Conservation (phyloP, 2,113 vertebrate species). For the Oryzias woworae region DNA sequence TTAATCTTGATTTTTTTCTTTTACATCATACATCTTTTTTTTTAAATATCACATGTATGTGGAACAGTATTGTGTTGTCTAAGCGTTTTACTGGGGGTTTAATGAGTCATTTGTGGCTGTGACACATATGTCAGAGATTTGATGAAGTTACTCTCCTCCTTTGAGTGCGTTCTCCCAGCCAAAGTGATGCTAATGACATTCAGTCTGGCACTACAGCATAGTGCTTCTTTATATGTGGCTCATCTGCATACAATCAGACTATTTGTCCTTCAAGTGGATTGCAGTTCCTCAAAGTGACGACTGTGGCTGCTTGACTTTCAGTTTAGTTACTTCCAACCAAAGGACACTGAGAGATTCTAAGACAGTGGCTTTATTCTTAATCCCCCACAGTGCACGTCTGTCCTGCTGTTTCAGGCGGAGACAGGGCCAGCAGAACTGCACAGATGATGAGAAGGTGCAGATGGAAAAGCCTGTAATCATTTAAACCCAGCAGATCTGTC, state of each 20-base stretch:
- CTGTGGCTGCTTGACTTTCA: slow-evolving; percentile 26
- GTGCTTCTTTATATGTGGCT: slow-evolving; percentile 18
- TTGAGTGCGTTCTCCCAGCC: slow-evolving; percentile 35
- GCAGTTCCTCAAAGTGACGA: slow-evolving; percentile 18
- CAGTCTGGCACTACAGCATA: slow-evolving; percentile 12
- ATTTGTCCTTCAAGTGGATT: slow-evolving; percentile 39
- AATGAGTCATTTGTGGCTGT: slow-evolving; percentile 19
- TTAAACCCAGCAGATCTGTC: slow-evolving; percentile 41
- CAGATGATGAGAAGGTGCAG: slow-evolving; percentile 50
- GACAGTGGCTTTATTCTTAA: slow-evolving; percentile 36
- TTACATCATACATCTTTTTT: no score
- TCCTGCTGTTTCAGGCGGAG: slow-evolving; percentile 18
- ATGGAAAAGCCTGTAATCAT: slow-evolving; percentile 48
- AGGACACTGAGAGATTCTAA: slow-evolving; percentile 28
- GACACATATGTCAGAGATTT: background rate
- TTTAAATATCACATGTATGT: background rate
- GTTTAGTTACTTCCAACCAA: slow-evolving; percentile 43
- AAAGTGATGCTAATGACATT: slow-evolving; percentile 49
- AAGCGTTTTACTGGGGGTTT: background rate
- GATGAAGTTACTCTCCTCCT: slow-evolving; percentile 8
- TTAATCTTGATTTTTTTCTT: no score
- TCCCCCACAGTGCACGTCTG: slow-evolving; percentile 31
- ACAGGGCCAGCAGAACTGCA: slow-evolving; percentile 30
- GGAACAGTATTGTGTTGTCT: slow-evolving; percentile 5
- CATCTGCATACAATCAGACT: slow-evolving; percentile 40